phyloP scores from a whole-genome alignment of 2,113 vertebrate species.

The Sapayoa aenigma region DNA sequence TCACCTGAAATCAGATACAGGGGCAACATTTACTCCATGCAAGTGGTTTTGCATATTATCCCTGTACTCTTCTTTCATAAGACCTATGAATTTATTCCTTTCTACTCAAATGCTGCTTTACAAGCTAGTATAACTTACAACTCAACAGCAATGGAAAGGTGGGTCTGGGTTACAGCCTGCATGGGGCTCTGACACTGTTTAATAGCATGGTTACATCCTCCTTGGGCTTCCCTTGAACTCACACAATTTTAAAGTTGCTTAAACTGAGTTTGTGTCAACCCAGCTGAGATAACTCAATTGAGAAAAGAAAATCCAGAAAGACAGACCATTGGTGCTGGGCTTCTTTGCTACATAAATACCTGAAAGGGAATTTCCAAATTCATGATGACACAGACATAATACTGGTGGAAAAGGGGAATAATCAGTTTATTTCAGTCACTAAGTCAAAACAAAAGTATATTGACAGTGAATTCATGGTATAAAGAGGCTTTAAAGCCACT shows the following conservation, averaged over 20 bases:
- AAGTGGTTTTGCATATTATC: not conserved
- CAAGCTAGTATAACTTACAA: not conserved
- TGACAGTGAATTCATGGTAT: slow-evolving; percentile 25
- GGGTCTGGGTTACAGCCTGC: not conserved
- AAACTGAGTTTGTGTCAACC: slow-evolving; percentile 30
- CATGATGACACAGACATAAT: slow-evolving; percentile 51
- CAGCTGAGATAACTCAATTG: slow-evolving; percentile 29
- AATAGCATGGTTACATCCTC: not conserved
- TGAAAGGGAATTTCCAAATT: slow-evolving; percentile 61
- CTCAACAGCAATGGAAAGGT: not conserved
- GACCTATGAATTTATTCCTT: not conserved
- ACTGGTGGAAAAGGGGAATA: slow-evolving; percentile 46
- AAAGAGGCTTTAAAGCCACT: slow-evolving; percentile 6
- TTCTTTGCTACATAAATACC: slow-evolving; percentile 53
- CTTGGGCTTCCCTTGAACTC: not conserved
- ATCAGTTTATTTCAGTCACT: slow-evolving; percentile 59
- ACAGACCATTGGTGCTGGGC: slow-evolving; percentile 15
- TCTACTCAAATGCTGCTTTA: not conserved
- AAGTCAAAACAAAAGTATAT: slow-evolving; percentile 55
- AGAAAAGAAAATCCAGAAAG: slow-evolving; percentile 30
- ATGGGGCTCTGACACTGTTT: not conserved
- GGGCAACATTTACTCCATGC: not conserved
- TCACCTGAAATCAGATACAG: not conserved
- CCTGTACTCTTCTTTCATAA: not conserved
- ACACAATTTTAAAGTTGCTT: not conserved